Conservation (phyloP, 2,888 invertebrate species). For the Napeogenes sylphis region DNA sequence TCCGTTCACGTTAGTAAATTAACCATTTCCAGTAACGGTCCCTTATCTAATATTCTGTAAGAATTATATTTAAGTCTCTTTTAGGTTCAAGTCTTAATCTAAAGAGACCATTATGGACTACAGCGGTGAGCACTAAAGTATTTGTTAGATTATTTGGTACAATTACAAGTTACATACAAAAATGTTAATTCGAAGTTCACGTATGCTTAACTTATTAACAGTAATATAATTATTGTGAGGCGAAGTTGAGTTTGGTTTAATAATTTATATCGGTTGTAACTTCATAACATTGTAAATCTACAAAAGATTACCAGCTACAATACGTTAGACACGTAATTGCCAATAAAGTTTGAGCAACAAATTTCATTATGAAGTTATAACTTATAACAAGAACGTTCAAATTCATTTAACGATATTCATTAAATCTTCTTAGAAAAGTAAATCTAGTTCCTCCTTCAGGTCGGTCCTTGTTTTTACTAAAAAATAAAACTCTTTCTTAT, state of each 20-base stretch:
- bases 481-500: too few species aligned
- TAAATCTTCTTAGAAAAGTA: not conserved
- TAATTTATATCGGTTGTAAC: not conserved
- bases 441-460: too few species aligned
- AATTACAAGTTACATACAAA: not conserved
- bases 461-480: too few species aligned
- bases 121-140: constrained; percentile 8
- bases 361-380: not conserved
- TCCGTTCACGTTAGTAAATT: too few species aligned
- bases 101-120: too few species aligned
- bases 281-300: not conserved
- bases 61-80: too few species aligned
- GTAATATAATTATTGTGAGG: not conserved
- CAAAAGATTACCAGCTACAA: not conserved
- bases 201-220: too few species aligned
- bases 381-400: not conserved
- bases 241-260: not conserved
- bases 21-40: too few species aligned
- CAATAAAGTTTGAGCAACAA: constrained; percentile 4
- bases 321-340: not conserved
- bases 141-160: constrained; percentile 13
- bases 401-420: not conserved
- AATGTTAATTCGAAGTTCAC: not conserved
- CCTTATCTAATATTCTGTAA: too few species aligned
- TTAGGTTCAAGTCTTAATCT: too few species aligned